Conservation (phyloP, 2,113 vertebrate genomes). For the Sceloporus tristichus region DNA sequence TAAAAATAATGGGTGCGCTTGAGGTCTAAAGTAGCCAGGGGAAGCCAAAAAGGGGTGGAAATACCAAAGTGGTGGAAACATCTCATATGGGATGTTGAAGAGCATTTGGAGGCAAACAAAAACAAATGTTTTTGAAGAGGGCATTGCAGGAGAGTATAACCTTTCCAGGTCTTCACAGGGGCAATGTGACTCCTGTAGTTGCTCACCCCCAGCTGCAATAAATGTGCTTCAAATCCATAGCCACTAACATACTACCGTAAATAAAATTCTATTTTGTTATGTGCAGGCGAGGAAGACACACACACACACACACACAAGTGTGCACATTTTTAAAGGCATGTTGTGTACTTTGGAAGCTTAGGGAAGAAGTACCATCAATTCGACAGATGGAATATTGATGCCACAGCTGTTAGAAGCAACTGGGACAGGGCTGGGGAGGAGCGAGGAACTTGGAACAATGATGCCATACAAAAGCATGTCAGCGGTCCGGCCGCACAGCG, state of each 20-base stretch:
- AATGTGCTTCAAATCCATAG: conserved; percentile 20
- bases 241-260: conserved; percentile 2
- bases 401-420: background rate
- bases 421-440: conserved; percentile 28
- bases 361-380: background rate
- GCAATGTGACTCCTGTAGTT: no score
- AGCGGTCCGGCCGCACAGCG: no score
- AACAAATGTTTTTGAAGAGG: no score
- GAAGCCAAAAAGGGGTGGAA: no score
- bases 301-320: background rate
- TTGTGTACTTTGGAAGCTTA: background rate
- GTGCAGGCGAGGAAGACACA: background rate
- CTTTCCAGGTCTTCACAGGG: no score
- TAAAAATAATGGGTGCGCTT: no score
- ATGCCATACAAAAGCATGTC: background rate
- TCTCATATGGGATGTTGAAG: no score
- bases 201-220: background rate
- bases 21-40: no score
- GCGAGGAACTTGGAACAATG: background rate
- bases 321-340: background rate
- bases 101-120: no score
- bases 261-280: background rate
- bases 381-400: fast-evolving
- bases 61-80: no score
- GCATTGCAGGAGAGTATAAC: no score